These are phyloP conservation scores for Oncorhynchus keta DNA, from an alignment of 2,113 vertebrate genomes.

Conservation along the genomic window DNA sequence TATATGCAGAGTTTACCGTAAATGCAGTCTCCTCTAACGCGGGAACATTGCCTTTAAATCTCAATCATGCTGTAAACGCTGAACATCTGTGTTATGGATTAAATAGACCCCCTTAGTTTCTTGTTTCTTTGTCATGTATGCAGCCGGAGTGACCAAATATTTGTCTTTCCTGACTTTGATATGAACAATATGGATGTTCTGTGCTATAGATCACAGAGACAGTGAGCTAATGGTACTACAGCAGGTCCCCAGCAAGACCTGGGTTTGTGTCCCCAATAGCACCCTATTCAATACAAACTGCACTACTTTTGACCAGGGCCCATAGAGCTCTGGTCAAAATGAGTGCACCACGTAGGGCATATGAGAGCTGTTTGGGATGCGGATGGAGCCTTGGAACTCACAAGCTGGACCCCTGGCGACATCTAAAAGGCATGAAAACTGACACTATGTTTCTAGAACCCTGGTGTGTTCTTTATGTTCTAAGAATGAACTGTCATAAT, in stretches of 20 bases:
- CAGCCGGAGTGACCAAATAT: slow-evolving; percentile 36
- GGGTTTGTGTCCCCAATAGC: too few species aligned
- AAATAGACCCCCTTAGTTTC: slow-evolving; percentile 21
- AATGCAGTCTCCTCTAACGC: too few species aligned
- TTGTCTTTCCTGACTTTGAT: slow-evolving; percentile 26
- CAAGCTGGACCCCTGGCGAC: slow-evolving; percentile 9
- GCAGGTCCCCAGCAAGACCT: too few species aligned
- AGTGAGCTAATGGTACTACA: neutral
- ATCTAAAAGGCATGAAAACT: slow-evolving; percentile 26
- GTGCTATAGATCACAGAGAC: neutral
- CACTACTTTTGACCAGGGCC: too few species aligned
- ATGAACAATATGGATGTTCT: slow-evolving; percentile 14
- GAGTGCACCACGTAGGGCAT: too few species aligned
- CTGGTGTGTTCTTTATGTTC: slow-evolving; percentile 12
- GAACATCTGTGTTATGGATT: too few species aligned
- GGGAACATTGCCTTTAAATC: too few species aligned
- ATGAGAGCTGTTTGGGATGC: too few species aligned
- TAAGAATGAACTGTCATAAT: slow-evolving; percentile 8
- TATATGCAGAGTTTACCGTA: too few species aligned
- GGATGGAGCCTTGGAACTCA: neutral
- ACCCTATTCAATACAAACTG: too few species aligned
- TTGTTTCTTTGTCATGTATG: slow-evolving; percentile 15
- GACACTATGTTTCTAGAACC: neutral
- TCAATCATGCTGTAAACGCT: too few species aligned
- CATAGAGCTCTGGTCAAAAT: too few species aligned